Base-by-base conservation (phyloP, 2,797 vertebrate species). In the Gastrophryne carolinensis region DNA sequence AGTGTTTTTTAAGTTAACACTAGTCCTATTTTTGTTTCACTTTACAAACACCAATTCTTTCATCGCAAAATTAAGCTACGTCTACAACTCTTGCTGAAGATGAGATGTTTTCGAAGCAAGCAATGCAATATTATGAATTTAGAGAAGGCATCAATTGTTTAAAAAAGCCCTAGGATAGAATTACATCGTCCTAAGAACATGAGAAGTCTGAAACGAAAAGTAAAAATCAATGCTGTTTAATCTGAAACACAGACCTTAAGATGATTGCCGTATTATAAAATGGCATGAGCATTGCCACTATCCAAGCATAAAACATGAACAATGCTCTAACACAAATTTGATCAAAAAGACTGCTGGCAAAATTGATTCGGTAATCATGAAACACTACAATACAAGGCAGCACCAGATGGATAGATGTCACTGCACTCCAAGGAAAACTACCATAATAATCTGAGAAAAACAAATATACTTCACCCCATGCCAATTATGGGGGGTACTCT, bases 141-240 rank as follows among this genome's bases (percentile, higher is more conserved):
- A 24, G 49, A 21, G 32, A 54, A 56, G 26, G 53, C 65, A 68
- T 68, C 50, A 68, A 68, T 68, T 68, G 13, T 68, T 54, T 68
- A 34, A 54, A n/a, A 27, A 68, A 68, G 65, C 65, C 65, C 29
- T 39, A 50, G 65, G 65, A 68, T 54, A 56, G 53, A 68, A 68
- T 68, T 41, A 68, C 37, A 68, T 53, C 56, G 65, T 68, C 65
- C 56, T 34, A 54, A 41, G 39, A 68, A 39, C 34, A 54, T 54
- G 32, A 50, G 5, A 35, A 68, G 34, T 68, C 65, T 29, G 50
- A 68, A 24, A 32, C 53, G 65, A 29, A 54, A 50, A 68, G 65
- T 54, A 68, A 68, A 68, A 68, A 68, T 68, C 50, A 68, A 68
- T 68, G 65, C 39, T 68, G 29, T 32, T 53, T 68, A 56, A 68